These are phyloP conservation scores for Caracal caracal DNA, from an alignment of 2,113 vertebrate genomes.

Conservation along the genomic window DNA sequence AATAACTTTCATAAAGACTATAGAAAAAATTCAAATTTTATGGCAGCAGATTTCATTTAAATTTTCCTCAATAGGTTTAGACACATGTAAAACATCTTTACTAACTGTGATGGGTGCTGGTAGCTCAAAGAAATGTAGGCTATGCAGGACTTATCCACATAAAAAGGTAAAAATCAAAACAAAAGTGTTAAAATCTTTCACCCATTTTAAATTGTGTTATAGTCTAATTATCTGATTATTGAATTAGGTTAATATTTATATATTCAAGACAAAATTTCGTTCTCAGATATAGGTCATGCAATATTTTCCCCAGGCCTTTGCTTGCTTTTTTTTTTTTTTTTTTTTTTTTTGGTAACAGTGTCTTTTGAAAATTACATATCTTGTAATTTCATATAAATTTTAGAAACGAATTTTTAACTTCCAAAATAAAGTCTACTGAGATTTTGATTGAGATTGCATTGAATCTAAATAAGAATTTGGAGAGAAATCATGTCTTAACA, in stretches of 20 bases:
- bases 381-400: not conserved
- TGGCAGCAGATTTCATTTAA: not conserved
- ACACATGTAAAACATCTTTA: slow-evolving; percentile 1
- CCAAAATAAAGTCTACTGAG: not conserved
- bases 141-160: not conserved
- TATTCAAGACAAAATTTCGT: not conserved
- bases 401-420: not conserved
- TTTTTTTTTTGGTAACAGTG: not conserved
- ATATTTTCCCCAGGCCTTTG: not conserved
- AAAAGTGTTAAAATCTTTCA: not conserved
- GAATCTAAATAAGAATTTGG: not conserved
- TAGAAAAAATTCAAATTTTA: not conserved
- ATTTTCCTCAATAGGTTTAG: not conserved
- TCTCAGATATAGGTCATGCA: not conserved
- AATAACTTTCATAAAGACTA: not conserved
- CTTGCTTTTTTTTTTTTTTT: not conserved
- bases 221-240: not conserved
- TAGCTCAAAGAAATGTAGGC: not conserved
- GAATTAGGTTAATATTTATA: not conserved
- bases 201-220: not conserved
- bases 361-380: not conserved
- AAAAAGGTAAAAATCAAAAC: not conserved
- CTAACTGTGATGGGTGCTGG: not conserved
- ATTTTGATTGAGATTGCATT: not conserved
- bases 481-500: not conserved